Base-by-base conservation (phyloP, 1,140 invertebrate genomes). In the Drosophila tristis region DNA sequence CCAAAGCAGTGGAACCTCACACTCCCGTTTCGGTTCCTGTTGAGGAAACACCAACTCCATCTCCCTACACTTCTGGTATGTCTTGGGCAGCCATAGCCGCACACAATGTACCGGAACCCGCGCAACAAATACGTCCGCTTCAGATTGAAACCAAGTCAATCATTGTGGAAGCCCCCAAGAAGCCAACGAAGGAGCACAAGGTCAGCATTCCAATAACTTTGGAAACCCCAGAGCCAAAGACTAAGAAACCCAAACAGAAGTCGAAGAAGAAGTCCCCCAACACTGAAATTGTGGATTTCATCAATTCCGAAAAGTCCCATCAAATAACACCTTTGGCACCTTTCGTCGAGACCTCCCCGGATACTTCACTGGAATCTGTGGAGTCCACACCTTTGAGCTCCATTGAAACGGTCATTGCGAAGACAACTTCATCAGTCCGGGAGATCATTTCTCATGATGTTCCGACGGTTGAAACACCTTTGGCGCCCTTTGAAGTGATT, bases 81-180 rank as follows among this genome's bases (percentile, higher is more conserved):
- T 91, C 90, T 15, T 91, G 90, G 90, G 90, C 90, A 9, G 90
- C 84, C 0, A 90, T 91, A 16, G 73, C 90, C 43, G 90, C 90
- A 13, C 84, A 91, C 43, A 91, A 91, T 68, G 90, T 91, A 26
- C 90, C 90, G n/a, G 72, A 90, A 53, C 90, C 90, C 1, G 53
- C 70, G 20, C 90, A 91, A 39, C 76, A 85, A 66, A 91, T 91
- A 35, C 67, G 90, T 9, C 54, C 56, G 11, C 65, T 91, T 16
- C 62, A 57, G 60, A 61, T 62, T 26, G 78, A 72, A 25, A 25
- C 58, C 5, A 86, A 65, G 6, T n/a, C 66, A 31, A 25, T 29
- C 29, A 2, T 43, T 2, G 8, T 43, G 26, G 59, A 74, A 16
- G 59, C 61, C 2, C 9, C 47, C 15, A 74, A 43, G 5, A 60